Percentiles rank a stretch among this genome's conserved stretches.
These are phyloP conservation scores for Pachliopta kotzebuea DNA, from an alignment of 2,888 invertebrate genomes.

Conservation along the genomic window DNA sequence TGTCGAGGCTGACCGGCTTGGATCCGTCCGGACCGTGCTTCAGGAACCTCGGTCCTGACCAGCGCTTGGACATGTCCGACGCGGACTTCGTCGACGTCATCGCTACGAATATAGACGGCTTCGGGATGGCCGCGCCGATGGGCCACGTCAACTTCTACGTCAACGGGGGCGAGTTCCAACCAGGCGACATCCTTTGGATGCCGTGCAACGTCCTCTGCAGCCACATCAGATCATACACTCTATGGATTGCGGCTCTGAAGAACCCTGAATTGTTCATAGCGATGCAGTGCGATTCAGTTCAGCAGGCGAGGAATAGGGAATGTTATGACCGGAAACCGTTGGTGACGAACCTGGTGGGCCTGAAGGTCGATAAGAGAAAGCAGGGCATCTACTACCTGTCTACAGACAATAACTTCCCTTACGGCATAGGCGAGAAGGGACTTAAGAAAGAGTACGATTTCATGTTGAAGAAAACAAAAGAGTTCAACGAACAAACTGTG, in stretches of 20 bases:
- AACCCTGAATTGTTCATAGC: conserved; percentile 41
- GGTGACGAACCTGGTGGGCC: conserved; percentile 40
- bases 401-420: conserved; percentile 49
- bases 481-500: conserved; percentile 31
- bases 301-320: conserved; percentile 40
- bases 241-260: conserved; percentile 41
- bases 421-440: conserved; percentile 56
- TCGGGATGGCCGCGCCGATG: conserved; percentile 58
- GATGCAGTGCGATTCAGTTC: conserved; percentile 43
- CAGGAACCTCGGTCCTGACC: conserved; percentile 51
- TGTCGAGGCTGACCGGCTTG: conserved; percentile 51
- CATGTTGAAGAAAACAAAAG: conserved; percentile 21
- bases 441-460: conserved; percentile 50
- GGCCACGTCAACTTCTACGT: conserved; percentile 65
- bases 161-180: conserved; percentile 61
- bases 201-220: conserved; percentile 41
- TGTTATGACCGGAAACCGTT: conserved; percentile 40
- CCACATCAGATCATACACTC: conserved; percentile 37
- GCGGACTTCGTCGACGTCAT: conserved; percentile 61
- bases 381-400: conserved; percentile 46
- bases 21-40: conserved; percentile 67
- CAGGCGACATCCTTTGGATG: conserved; percentile 39
- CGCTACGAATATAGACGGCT: conserved; percentile 59
- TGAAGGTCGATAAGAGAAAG: conserved; percentile 38
- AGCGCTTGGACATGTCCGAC: conserved; percentile 54